Evolutionary conservation across 2,797 vertebrate genomes (phyloP).

Genomic region (Ambastaia sidthimunki): DNA sequence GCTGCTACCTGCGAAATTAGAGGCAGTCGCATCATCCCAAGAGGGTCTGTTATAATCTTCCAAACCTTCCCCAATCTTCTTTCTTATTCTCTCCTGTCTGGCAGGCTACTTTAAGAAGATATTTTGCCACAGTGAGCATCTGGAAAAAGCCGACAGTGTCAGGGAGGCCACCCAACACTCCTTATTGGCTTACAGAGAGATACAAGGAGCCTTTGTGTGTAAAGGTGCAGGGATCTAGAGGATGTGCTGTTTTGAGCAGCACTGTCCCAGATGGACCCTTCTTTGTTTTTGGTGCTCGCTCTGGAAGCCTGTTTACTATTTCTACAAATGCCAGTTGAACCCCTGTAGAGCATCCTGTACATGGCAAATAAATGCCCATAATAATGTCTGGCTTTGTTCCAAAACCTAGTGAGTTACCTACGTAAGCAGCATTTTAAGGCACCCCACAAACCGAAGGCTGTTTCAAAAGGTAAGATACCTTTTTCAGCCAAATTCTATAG

Average conservation of each 20-base stretch:
- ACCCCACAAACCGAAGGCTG: not conserved
- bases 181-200: constrained; percentile 75
- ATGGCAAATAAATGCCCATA: constrained; percentile 34
- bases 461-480: not conserved
- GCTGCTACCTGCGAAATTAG: constrained; percentile 62
- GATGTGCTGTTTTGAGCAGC: constrained; percentile 44
- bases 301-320: constrained; percentile 37
- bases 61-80: constrained; percentile 34
- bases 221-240: constrained; percentile 57
- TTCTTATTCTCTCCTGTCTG: constrained; percentile 42
- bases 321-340: constrained; percentile 28
- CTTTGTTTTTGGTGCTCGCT: constrained; percentile 44
- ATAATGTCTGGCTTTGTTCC: constrained; percentile 50
- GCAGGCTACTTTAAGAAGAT: constrained; percentile 61
- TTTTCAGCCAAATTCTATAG: not conserved
- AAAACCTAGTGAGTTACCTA: constrained; percentile 1
- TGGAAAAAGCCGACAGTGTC: constrained; percentile 70
- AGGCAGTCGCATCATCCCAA: constrained; percentile 38
- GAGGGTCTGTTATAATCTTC: constrained; percentile 27
- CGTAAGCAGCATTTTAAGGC: not conserved
- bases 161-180: constrained; percentile 54
- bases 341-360: constrained; percentile 35
- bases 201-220: constrained; percentile 75
- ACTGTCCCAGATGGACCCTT: constrained; percentile 42
- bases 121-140: constrained; percentile 66